These are phyloP conservation scores for Eulithis prunata DNA, from an alignment of 2,888 invertebrate species.

Conservation along the genomic window DNA sequence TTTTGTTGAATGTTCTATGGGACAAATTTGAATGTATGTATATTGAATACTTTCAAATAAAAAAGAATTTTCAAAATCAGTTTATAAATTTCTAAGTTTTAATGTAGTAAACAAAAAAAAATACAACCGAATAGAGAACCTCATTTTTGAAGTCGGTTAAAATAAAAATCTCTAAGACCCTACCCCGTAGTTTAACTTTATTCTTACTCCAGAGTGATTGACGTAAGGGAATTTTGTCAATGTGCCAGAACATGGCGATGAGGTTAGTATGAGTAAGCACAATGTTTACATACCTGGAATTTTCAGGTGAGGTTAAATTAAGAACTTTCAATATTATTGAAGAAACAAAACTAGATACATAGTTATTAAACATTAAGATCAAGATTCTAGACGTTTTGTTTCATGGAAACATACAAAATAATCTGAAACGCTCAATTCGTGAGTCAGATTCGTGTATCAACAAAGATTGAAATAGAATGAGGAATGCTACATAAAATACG, in stretches of 20 bases:
- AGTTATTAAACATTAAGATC: too few species aligned
- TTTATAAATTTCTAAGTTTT: too few species aligned
- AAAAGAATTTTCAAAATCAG: too few species aligned
- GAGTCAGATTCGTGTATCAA: conserved; percentile 18
- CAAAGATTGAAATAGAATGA: conserved; percentile 22
- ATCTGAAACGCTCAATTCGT: conserved; percentile 2
- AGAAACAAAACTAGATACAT: too few species aligned
- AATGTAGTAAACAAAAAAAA: too few species aligned
- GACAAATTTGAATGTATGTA: too few species aligned
- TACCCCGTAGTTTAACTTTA: neutral
- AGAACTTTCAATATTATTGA: neutral
- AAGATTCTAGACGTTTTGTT: too few species aligned
- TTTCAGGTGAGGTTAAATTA: conserved; percentile 57
- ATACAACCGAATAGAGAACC: too few species aligned
- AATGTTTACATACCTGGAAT: conserved; percentile 62
- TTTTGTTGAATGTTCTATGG: too few species aligned
- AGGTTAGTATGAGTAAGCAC: conserved; percentile 37
- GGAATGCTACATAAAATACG: neutral
- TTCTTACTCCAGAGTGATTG: conserved; percentile 15
- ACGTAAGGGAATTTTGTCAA: conserved; percentile 47
- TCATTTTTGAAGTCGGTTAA: neutral
- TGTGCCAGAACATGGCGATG: conserved; percentile 54
- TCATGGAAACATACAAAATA: neutral
- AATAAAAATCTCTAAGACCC: conserved; percentile 1
- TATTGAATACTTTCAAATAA: too few species aligned